Evolutionary conservation across 2,113 vertebrate genomes (phyloP).

Genomic region (Oncorhynchus tshawytscha): DNA sequence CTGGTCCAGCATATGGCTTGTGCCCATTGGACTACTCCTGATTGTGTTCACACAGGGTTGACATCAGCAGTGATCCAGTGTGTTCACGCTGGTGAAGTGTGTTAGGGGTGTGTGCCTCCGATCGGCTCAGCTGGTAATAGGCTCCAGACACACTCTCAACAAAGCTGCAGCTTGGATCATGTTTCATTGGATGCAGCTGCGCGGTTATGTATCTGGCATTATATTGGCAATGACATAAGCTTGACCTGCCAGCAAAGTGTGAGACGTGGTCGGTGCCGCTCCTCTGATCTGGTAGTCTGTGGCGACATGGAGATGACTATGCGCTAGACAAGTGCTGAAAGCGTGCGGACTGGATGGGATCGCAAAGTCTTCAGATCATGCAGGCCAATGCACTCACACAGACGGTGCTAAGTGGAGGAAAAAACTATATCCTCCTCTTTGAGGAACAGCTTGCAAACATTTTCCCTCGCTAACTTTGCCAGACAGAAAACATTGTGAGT

Average conservation of each 20-base stretch:
- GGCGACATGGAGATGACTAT: neutral
- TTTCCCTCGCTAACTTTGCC: too few relatives aligned
- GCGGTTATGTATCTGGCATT: conserved; percentile 44
- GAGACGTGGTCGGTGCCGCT: neutral
- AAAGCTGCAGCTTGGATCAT: conserved; percentile 20
- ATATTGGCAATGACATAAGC: conserved; percentile 48
- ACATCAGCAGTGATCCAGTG: conserved; percentile 39
- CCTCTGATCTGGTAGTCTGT: conserved; percentile 25
- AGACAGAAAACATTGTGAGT: too few relatives aligned
- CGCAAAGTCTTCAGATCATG: neutral
- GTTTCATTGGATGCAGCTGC: conserved; percentile 54
- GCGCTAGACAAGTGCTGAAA: neutral
- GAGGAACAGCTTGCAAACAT: too few relatives aligned
- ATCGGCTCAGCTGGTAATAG: conserved; percentile 45
- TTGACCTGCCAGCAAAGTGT: conserved; percentile 22
- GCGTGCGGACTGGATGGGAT: neutral
- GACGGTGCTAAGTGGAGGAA: neutral
- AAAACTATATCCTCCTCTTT: too few relatives aligned
- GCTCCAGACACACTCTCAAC: conserved; percentile 46
- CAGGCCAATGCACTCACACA: neutral
- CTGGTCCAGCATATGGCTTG: conserved; percentile 54
- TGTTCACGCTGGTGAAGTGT: neutral
- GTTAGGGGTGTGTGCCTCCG: conserved; percentile 15
- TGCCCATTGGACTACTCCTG: conserved; percentile 19
- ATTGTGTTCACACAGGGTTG: conserved; percentile 36